Evolutionary conservation across 2,888 invertebrate species (phyloP).

Genomic region (Saturnia pavonia): DNA sequence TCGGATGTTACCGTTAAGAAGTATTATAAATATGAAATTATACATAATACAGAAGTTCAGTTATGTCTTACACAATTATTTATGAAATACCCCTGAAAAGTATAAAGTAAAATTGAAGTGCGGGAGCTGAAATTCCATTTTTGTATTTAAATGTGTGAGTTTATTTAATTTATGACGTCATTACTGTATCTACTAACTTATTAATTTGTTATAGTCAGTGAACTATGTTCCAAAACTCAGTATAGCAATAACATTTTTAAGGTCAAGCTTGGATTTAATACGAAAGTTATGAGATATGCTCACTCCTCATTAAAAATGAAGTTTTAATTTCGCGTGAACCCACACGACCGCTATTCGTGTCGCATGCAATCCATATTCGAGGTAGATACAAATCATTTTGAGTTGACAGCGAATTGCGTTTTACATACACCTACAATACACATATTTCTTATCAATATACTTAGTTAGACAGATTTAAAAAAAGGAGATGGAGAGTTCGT

Average conservation of each 20-base stretch:
- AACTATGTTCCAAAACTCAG: neutral
- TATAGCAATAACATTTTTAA: constrained; percentile 28
- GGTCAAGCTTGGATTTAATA: constrained; percentile 37
- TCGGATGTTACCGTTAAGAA: neutral
- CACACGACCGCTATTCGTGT: constrained; percentile 30
- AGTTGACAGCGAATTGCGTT: constrained; percentile 23
- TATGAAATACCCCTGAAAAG: neutral
- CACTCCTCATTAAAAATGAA: constrained; percentile 75
- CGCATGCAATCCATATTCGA: constrained; percentile 42
- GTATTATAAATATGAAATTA: neutral
- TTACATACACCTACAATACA: neutral
- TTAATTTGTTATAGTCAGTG: neutral
- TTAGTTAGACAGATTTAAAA: neutral
- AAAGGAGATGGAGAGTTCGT: no score
- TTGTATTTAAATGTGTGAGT: neutral
- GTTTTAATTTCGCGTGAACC: constrained; percentile 63
- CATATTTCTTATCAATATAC: neutral
- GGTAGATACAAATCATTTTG: constrained; percentile 54
- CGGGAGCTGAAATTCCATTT: neutral
- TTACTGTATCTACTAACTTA: neutral
- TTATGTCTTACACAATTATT: neutral
- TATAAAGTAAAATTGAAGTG: neutral
- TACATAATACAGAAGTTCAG: no score
- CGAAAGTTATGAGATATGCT: constrained; percentile 47
- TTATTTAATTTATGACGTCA: neutral